Conservation (phyloP, 2,113 vertebrate species). For the Steatornis caripensis region DNA sequence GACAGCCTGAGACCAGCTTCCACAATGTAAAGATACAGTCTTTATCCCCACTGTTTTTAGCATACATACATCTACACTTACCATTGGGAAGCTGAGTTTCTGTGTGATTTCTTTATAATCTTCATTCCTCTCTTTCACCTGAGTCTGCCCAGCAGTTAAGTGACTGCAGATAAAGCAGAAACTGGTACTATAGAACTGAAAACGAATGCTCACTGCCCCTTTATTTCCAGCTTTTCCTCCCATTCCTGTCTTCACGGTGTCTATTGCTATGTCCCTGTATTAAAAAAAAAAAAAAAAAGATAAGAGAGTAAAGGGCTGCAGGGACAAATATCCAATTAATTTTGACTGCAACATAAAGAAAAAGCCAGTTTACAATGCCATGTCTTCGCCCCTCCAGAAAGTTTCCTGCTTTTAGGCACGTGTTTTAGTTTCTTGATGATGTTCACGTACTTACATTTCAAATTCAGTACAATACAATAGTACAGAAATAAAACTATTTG, state of each 20-base stretch:
- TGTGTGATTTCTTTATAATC: slow-evolving; percentile 83
- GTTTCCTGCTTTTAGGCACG: not conserved
- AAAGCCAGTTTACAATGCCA: not conserved
- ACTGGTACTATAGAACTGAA: slow-evolving; percentile 79
- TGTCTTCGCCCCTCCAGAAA: not conserved
- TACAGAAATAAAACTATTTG: not conserved
- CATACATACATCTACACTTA: slow-evolving; percentile 22
- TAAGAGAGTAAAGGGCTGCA: not conserved
- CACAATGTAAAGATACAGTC: not conserved
- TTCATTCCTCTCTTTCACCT: slow-evolving; percentile 81
- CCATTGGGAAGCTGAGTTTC: slow-evolving; percentile 79
- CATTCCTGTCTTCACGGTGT: slow-evolving; percentile 83
- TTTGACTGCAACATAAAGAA: not conserved
- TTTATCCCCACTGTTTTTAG: not conserved
- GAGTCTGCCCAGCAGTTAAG: slow-evolving; percentile 80
- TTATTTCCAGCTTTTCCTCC: slow-evolving; percentile 82
- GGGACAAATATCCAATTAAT: not conserved
- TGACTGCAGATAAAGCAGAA: slow-evolving; percentile 83
- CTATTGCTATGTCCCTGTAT: slow-evolving; percentile 78
- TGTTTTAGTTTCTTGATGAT: not conserved
- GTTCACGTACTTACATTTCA: not conserved
- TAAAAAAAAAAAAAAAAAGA: not conserved
- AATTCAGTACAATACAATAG: not conserved
- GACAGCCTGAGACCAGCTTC: not conserved
- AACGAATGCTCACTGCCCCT: slow-evolving; percentile 80